Evolutionary conservation across 2,888 invertebrate species (phyloP), one percentile per base, ranked within the genome.

Genomic region (Salticus scenicus): DNA sequence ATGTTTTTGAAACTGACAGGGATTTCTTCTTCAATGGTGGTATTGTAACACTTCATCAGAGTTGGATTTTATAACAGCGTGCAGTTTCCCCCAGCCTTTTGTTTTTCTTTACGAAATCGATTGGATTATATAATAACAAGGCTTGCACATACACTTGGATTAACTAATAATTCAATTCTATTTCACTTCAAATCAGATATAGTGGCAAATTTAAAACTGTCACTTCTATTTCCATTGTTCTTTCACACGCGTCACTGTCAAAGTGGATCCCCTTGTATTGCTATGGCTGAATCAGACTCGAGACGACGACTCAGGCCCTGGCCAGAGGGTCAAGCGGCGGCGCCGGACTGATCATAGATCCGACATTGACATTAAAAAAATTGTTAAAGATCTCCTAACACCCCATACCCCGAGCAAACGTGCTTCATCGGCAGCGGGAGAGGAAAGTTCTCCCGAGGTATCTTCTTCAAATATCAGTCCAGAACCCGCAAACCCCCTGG

Each of bases 181-280:
- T n/a, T n/a, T n/a, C n/a, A n/a, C n/a, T n/a, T n/a, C n/a, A n/a
- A n/a, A n/a, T n/a, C n/a, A n/a, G n/a, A n/a, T n/a, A n/a, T n/a
- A n/a, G n/a, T n/a, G n/a, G n/a, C n/a, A n/a, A n/a, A n/a, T n/a
- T n/a, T n/a, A n/a, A n/a, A n/a, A n/a, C n/a, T n/a, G n/a, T n/a
- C n/a, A n/a, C n/a, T n/a, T n/a, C n/a, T n/a, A n/a, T n/a, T n/a
- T n/a, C n/a, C n/a, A n/a, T n/a, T n/a, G n/a, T n/a, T n/a, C n/a
- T n/a, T n/a, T n/a, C n/a, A n/a, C n/a, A n/a, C n/a, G n/a, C n/a
- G 4, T 37, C 10, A 10, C 37, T 10, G 10, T 20, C 83, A 88
- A 83, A 37, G 87, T 89, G 89, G 89, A 89, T 89, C 88, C 89
- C 41, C 77, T 89, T 27, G 89, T 89, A 31, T 66, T 89, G 17